phyloP scores from a whole-genome alignment of 2,113 vertebrate genomes.

The Hydrolagus affinis region DNA sequence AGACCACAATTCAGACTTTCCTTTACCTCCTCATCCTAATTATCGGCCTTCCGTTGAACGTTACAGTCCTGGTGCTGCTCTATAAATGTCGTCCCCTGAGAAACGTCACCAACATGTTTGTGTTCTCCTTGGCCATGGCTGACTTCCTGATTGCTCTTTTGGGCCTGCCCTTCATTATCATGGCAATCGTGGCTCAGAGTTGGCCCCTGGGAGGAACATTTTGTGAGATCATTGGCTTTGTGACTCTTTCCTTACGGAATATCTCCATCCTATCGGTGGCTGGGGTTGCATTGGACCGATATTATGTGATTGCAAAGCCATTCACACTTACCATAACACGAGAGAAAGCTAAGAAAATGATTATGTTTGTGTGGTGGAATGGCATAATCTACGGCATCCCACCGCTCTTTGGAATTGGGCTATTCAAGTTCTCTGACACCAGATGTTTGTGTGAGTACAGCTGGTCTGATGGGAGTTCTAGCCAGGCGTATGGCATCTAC shows the following conservation, averaged over 20 bases:
- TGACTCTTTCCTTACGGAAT: background rate
- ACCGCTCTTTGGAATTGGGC: background rate
- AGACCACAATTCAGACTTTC: background rate
- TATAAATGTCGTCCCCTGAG: background rate
- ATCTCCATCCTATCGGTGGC: conserved; percentile 6
- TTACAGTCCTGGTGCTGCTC: background rate
- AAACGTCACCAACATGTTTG: conserved; percentile 4
- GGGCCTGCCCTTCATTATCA: background rate
- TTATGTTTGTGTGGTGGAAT: conserved; percentile 7
- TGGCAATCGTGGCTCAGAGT: background rate
- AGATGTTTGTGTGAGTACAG: conserved; percentile 9
- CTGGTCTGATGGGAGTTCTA: background rate
- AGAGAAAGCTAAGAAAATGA: background rate
- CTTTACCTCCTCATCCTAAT: conserved; percentile 7
- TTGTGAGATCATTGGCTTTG: background rate
- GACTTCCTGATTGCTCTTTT: background rate
- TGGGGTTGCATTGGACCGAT: background rate
- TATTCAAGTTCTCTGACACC: background rate
- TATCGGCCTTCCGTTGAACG: background rate
- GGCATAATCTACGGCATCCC: background rate
- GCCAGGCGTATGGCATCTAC: background rate
- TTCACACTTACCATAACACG: background rate
- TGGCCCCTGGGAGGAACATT: background rate
- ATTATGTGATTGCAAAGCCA: background rate
- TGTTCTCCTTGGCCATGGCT: background rate